Evolutionary conservation across 2,888 invertebrate species (phyloP), one percentile per base, ranked within the genome.

Genomic region (Mythimna pallens): DNA sequence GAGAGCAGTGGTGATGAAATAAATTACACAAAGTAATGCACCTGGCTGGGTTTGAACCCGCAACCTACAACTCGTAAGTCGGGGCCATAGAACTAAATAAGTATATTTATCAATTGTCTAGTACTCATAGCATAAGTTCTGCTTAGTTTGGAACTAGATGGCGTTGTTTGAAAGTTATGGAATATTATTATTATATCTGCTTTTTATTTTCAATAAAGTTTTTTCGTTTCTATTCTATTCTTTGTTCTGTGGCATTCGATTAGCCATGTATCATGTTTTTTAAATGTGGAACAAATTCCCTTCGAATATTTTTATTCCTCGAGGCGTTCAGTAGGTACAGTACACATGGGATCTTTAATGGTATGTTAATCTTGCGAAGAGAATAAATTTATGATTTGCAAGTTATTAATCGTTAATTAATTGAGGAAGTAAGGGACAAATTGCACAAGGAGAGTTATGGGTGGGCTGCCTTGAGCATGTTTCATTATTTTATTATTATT

Each of bases 251-350:
- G 85, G 59, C 69, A 50, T 36, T 80, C 86, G 81, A 83, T 85
- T 83, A 83, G 70, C 68, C 65, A 4, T 79, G 67, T 83, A 76
- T 83, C 70, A 71, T 71, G 73, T 61, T 76, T 76, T 36, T 73
- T 66, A 57, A 66, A 83, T 72, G 65, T 81, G 69, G 70, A 69
- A 73, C 73, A 57, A 64, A 69, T 76, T 50, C 54, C 34, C 58
- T 34, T 67, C 17, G 52, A 57, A 62, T 78, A 20, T 43, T 70
- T 72, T 80, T 22, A 20, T 76, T 65, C 61, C 78, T 82, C 17
- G 67, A 62, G 82, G 78, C 74, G 55, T 34, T 14, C 5, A 59
- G 10, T 70, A 67, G 43, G 74, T 8, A 17, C 2, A 34, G 54
- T 67, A 36, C 22, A 12, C 25, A 50, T n/a, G 14, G 25, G 25